phyloP scores from a whole-genome alignment of 37 sponge, comb jelly and placozoan species.

The Axinella damicornis region DNA sequence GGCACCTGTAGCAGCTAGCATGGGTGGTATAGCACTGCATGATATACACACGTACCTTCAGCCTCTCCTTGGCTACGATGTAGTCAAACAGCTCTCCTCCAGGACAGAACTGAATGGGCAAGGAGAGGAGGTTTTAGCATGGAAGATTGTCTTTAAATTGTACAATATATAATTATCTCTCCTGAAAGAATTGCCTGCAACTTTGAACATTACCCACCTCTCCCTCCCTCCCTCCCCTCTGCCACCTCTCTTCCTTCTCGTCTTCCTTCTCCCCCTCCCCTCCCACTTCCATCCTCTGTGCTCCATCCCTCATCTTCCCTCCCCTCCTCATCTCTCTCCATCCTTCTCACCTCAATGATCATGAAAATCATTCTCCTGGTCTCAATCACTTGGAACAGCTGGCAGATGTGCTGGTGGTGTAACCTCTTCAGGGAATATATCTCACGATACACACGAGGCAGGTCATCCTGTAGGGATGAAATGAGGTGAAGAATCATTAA shows the following conservation, averaged over 20 bases:
- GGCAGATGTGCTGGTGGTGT: slow-evolving; percentile 94
- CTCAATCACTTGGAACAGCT: slow-evolving; percentile 91
- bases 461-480: slow-evolving; percentile 69
- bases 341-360: slow-evolving; percentile 74
- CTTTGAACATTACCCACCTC: too few relatives aligned
- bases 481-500: background rate
- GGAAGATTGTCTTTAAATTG: too few relatives aligned
- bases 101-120: slow-evolving; percentile 74
- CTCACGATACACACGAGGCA: slow-evolving; percentile 86
- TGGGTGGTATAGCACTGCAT: too few relatives aligned
- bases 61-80: slow-evolving; percentile 91
- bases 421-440: slow-evolving; percentile 79
- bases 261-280: too few relatives aligned
- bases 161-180: too few relatives aligned
- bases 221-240: too few relatives aligned
- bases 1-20: too few relatives aligned
- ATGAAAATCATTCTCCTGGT: slow-evolving; percentile 80
- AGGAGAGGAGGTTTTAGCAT: too few relatives aligned
- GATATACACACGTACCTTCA: slow-evolving; percentile 55
- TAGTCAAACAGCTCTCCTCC: slow-evolving; percentile 98
- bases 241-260: too few relatives aligned
- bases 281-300: too few relatives aligned
- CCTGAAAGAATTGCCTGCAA: too few relatives aligned
- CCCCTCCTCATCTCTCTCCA: background rate
- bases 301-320: too few relatives aligned